Evolutionary conservation across 1,140 invertebrate genomes (phyloP).

Genomic region (Andrena cerasifolii): DNA sequence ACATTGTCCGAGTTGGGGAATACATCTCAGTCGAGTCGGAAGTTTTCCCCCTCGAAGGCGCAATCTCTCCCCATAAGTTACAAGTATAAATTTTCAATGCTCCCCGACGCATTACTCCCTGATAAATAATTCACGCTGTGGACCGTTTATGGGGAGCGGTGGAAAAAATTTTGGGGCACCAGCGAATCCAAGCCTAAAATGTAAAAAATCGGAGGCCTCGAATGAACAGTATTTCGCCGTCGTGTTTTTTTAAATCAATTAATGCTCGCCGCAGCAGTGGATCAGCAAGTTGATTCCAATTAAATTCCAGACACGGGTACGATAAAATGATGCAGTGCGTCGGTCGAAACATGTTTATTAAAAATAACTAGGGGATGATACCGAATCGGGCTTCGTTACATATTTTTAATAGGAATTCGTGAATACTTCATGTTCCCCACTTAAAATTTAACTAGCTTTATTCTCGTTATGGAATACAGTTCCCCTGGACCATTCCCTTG

Average conservation of each 20-base stretch:
- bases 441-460: neutral
- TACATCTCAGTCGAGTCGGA: conserved; percentile 26
- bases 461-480: neutral
- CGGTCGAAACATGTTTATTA: neutral
- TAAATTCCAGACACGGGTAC: neutral
- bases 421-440: neutral
- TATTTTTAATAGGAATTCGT: conserved; percentile 8
- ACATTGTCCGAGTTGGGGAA: conserved; percentile 44
- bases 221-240: neutral
- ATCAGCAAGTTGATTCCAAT: neutral
- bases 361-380: conserved; percentile 15
- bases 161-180: neutral
- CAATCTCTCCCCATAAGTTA: conserved; percentile 33
- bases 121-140: conserved; percentile 16
- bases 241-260: neutral
- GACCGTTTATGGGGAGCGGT: neutral
- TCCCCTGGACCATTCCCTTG: neutral
- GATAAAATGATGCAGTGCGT: neutral
- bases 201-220: neutral
- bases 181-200: no score
- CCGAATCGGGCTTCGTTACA: neutral
- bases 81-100: conserved; percentile 41
- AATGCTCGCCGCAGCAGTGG: neutral
- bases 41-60: conserved; percentile 23
- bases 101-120: conserved; percentile 16